Percentiles rank a stretch among this genome's conserved stretches.
Conservation (phyloP, 2,888 invertebrate species). For the Cephus runcator region DNA sequence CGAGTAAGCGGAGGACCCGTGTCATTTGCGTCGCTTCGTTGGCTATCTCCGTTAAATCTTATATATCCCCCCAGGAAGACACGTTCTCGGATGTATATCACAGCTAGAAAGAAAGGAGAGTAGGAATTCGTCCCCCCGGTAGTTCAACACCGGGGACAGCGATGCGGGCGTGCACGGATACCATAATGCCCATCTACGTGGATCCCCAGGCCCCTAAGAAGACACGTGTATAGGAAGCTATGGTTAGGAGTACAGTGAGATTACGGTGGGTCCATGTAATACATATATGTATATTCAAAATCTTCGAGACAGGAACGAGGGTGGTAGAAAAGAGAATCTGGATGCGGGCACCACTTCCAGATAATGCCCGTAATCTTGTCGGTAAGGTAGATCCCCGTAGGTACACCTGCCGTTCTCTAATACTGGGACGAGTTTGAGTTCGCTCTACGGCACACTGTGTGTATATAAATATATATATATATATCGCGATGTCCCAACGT, state of each 20-base stretch:
- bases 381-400: background rate
- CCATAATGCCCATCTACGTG: background rate
- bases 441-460: background rate
- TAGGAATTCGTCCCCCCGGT: background rate
- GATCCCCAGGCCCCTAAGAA: background rate
- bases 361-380: background rate
- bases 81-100: background rate
- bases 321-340: background rate
- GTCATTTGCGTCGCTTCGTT: conserved; percentile 4
- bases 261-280: background rate
- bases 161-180: background rate
- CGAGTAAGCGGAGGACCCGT: background rate
- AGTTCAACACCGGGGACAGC: background rate
- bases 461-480: background rate
- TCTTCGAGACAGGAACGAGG: background rate
- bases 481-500: background rate
- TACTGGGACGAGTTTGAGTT: background rate
- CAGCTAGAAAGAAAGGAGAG: background rate
- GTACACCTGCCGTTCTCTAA: conserved; percentile 1
- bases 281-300: background rate
- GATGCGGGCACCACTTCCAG: background rate
- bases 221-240: background rate
- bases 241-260: background rate
- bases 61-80: background rate
- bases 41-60: background rate